Conservation (phyloP, 2,888 invertebrate genomes). For the Netelia fuscicornis region DNA sequence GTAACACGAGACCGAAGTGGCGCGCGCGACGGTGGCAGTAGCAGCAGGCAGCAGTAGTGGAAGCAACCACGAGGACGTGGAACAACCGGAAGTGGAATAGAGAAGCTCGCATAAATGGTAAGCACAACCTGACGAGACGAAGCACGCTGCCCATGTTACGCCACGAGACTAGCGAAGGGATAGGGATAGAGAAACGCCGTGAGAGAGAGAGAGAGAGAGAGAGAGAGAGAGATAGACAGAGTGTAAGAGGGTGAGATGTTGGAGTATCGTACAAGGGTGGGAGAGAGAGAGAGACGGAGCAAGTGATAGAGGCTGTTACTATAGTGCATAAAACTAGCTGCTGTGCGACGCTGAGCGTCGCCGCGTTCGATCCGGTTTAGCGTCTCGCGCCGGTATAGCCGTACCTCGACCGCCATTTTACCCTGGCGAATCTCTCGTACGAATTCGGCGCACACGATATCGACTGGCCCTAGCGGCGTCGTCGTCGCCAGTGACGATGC, state of each 20-base stretch:
- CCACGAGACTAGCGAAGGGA: conserved; percentile 68
- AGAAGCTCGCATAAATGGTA: conserved; percentile 71
- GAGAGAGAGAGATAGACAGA: conserved; percentile 21
- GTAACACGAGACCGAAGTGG: conserved; percentile 48
- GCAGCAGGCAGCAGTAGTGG: not conserved
- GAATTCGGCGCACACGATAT: conserved; percentile 80
- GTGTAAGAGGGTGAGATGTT: no score
- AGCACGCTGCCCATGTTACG: conserved; percentile 66
- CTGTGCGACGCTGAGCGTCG: conserved; percentile 61
- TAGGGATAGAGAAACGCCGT: conserved; percentile 60
- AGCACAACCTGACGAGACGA: conserved; percentile 59
- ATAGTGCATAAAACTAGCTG: conserved; percentile 52
- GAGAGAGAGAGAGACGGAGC: conserved; percentile 55
- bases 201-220: not conserved
- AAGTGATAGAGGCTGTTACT: conserved; percentile 37
- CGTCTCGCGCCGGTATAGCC: conserved; percentile 66
- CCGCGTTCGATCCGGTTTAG: conserved; percentile 58
- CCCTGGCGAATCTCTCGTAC: conserved; percentile 79
- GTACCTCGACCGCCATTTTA: conserved; percentile 79
- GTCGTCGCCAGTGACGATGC: conserved; percentile 52
- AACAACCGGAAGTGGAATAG: conserved; percentile 67
- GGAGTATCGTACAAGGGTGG: conserved; percentile 34
- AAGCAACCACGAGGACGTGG: conserved; percentile 52
- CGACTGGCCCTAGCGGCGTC: conserved; percentile 76
- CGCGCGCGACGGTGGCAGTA: conserved; percentile 44